Conservation (phyloP, 2,888 invertebrate species). For the Drosophila peninsularis region DNA sequence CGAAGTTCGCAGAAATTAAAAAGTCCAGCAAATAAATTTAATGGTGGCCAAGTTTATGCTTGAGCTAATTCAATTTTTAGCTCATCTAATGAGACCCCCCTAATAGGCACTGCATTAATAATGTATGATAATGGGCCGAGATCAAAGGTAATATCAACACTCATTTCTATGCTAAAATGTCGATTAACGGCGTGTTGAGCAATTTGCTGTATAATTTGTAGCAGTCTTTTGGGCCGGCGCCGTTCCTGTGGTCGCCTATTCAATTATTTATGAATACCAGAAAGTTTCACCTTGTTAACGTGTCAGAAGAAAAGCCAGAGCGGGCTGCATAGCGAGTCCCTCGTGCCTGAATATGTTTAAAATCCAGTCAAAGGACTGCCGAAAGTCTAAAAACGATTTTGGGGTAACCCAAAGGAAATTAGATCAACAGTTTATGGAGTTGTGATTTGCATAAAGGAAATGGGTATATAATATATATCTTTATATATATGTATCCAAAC, state of each 20-base stretch:
- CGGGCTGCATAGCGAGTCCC: background rate
- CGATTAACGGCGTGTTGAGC: conserved; percentile 25
- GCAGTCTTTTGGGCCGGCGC: background rate
- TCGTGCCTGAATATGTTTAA: conserved; percentile 22
- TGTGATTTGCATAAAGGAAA: background rate
- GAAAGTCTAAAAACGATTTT: background rate
- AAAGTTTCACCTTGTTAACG: background rate
- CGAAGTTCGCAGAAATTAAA: conserved; percentile 1
- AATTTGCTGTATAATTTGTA: conserved; percentile 18
- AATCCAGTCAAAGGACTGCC: conserved; percentile 4
- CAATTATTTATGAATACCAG: conserved; percentile 25
- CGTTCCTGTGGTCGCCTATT: conserved; percentile 13
- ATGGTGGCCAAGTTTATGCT: background rate
- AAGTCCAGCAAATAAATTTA: background rate
- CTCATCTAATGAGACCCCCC: conserved; percentile 15
- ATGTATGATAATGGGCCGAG: conserved; percentile 9
- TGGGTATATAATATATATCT: too few species aligned
- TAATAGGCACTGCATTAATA: conserved; percentile 13
- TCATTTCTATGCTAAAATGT: conserved; percentile 20
- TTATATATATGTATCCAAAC: too few species aligned
- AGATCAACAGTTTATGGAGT: background rate
- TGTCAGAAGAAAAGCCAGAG: background rate
- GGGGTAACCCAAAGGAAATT: background rate
- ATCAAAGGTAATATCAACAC: conserved; percentile 17
- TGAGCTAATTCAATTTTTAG: conserved; percentile 18